Evolutionary conservation across 1,140 invertebrate species (phyloP), one percentile per base, ranked within the genome.

Genomic region (Acromyrmex charruanus): DNA sequence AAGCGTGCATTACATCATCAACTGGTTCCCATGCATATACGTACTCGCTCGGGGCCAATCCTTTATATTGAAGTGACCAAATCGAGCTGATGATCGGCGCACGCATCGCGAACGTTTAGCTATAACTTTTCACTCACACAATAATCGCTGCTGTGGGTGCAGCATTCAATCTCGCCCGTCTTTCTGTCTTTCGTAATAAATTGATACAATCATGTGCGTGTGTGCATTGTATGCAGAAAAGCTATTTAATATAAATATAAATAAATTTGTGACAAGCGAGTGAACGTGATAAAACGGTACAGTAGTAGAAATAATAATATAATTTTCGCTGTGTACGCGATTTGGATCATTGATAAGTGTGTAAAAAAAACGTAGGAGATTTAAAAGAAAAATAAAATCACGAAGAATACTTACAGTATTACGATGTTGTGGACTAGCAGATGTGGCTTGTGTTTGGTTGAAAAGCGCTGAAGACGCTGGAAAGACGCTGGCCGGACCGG

Each of bases 341-440:
- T 10, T 44, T 55, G 49, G 2, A 14, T n/a, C 12, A 28, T 14
- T 28, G 14, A 18, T 55, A 10, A 31, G n/a, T 21, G 53, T 12
- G 21, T 25, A 39, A 74, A 61, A 16, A 59, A 16, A 59, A 44
- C 16, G 44, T 0, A 44, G 2, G 6, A 49, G 59, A 77, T 5
- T 44, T 81, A 0, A 18, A 14, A 14, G 9, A 12, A 49, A 12
- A n/a, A 55, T 69, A 53, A n/a, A 10, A 1, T 12, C 61, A 81
- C 16, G 3, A 44, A 44, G 3, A 18, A 51, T 75, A 94, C 93
- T 94, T 87, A 95, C 95, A 88, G 94, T 92, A 90, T 94, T 95
- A 85, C 94, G 95, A 92, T 95, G 95, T 92, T 95, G 95, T 71
- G 94, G 93, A 96, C 95, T 94, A 95, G 95, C 94, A 89, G 95